Evolutionary conservation across 2,888 invertebrate genomes (phyloP), one percentile per base, ranked within the genome.

Genomic region (Caradrina clavipalpis): DNA sequence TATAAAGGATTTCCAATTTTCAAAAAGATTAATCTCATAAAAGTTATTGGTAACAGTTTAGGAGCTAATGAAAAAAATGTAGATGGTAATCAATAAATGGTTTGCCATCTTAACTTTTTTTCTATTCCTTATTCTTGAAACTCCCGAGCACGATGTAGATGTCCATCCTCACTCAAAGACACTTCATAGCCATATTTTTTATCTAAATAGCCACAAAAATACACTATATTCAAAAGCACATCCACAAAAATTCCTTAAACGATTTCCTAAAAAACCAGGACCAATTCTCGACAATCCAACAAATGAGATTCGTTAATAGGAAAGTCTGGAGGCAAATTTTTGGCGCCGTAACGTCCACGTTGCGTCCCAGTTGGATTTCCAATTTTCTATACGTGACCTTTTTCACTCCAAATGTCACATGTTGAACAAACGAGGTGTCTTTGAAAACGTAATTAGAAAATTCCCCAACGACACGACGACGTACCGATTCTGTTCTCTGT

Each of bases 401-500:
- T 95, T 94, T 93, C 93, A 92, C 88, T 83, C 90, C 89, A 89
- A 88, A 89, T 90, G 94, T 95, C 95, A 94, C 95, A 95, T 94
- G 92, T 90, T 93, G 93, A 88, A 92, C 93, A 92, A 94, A 94
- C 94, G 95, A 96, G 94, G 93, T 94, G 94, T 95, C 95, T 95
- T 95, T 95, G 95, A 94, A 94, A 94, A 93, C 94, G 95, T 95
- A 95, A 96, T 96, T 96, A 95, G 95, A 95, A 95, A 96, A 95
- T 95, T 95, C 95, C 94, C 92, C 87, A 95, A 94, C 92, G 93
- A 90, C 93, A 90, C 88, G 94, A 91, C 92, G 92, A 91, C 93
- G 88, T 89, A 86, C 86, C 88, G 88, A 91, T 91, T 89, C 90
- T 80, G 83, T 87, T 86, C 86, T 87, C 88, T 82, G 82, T 82